These are phyloP conservation scores for Tiliacea aurago DNA, from an alignment of 2,888 invertebrate species.

Conservation along the genomic window DNA sequence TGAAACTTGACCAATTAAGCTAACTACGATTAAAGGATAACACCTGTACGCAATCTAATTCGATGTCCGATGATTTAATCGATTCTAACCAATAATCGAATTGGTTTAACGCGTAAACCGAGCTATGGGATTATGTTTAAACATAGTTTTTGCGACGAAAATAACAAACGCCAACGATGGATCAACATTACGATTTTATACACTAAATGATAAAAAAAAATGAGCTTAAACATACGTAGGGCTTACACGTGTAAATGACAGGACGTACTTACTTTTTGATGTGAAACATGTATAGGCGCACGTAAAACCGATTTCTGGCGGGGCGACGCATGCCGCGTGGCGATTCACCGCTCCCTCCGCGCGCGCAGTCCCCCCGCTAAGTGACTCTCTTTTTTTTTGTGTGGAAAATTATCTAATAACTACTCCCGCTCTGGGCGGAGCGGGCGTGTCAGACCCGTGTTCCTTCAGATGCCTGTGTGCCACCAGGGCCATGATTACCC, in stretches of 20 bases:
- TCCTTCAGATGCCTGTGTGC: no score
- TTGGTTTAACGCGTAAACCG: neutral
- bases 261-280: neutral
- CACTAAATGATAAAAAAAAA: neutral
- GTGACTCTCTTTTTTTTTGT: no score
- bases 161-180: neutral
- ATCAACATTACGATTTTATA: neutral
- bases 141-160: neutral
- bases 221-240: no score
- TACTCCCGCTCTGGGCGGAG: no score
- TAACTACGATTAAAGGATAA: constrained; percentile 35
- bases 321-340: no score
- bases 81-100: constrained; percentile 15
- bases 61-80: constrained; percentile 22
- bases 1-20: constrained; percentile 41
- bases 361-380: no score
- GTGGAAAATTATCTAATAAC: no score
- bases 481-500: no score
- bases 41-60: constrained; percentile 21
- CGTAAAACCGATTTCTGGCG: no score
- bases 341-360: no score
- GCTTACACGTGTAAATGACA: neutral
- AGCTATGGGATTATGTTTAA: neutral
- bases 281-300: no score
- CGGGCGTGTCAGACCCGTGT: no score